Conservation (phyloP, 2,113 vertebrate genomes). For the Dipodomys merriami region DNA sequence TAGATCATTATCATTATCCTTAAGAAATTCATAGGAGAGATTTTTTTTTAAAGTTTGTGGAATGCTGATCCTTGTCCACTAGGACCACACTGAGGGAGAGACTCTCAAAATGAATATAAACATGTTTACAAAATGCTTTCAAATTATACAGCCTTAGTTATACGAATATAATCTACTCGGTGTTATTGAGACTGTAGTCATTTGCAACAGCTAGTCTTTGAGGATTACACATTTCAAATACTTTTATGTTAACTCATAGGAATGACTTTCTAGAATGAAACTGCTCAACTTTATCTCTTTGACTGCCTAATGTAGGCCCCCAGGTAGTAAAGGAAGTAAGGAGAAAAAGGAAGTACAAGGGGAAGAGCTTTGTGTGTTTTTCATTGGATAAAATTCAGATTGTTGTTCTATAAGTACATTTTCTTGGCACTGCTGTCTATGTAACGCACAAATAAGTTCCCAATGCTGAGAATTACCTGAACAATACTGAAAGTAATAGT, state of each 20-base stretch:
- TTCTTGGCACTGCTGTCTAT: not conserved
- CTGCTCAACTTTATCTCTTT: not conserved
- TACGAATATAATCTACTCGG: not conserved
- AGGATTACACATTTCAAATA: constrained; percentile 16
- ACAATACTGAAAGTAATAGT: not conserved
- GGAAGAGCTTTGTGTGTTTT: not conserved
- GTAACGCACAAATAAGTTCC: not conserved
- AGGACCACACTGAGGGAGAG: not conserved
- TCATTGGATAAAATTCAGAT: not conserved
- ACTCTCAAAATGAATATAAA: no score
- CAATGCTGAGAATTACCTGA: not conserved
- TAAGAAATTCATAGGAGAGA: not conserved
- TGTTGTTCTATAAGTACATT: not conserved
- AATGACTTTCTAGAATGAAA: not conserved
- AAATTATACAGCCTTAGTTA: not conserved
- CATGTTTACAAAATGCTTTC: not conserved
- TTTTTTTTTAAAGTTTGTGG: not conserved
- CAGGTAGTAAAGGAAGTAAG: not conserved
- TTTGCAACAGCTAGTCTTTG: not conserved
- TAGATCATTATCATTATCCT: not conserved
- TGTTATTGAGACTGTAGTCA: not conserved
- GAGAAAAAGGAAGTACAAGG: not conserved
- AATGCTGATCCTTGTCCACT: not conserved
- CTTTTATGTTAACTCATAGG: not conserved
- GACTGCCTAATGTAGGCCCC: not conserved